Base-by-base conservation (phyloP, 1,140 invertebrate genomes). In the Bombus breviceps region DNA sequence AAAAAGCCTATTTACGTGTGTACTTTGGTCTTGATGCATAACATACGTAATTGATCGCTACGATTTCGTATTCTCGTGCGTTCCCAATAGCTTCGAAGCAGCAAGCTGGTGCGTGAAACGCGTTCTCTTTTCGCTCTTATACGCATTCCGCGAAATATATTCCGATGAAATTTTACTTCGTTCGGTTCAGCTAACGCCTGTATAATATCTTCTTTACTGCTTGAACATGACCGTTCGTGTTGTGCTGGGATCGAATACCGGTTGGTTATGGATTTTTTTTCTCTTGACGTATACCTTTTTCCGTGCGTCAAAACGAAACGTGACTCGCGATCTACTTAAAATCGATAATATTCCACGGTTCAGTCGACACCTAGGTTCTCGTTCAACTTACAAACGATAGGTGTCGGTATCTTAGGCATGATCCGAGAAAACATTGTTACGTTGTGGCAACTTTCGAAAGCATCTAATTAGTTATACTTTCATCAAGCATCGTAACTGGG, bases 391-490 rank as follows among this genome's bases (percentile, higher is more conserved):
- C n/a, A 9, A 64, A 43, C 43, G 68, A 72, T 62, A 43, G 10
- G 18, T n/a, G 66, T n/a, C 41, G 3, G 73, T 69, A 41, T 53
- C 81, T 69, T 64, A 32, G 8, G 43, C 39, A 6, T 53, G 64
- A 66, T 32, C 34, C 83, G 86, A 90, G 72, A 53, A 89, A 87
- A 87, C 88, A 62, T 71, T 87, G 81, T 86, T 88, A 84, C 88
- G 75, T 89, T 68, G 88, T 66, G 79, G 86, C 74, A 87, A 88
- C 86, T 90, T 90, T 90, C 89, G 89, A 90, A 90, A 90, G 72
- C 83, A 80, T 81, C 86, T 90, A 90, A 90, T 90, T 90, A 90
- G 89, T 90, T 90, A 88, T 88, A 90, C 89, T 90, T 90, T 90
- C 89, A 85, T 77, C 53, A 76, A 79, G 83, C 79, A 78, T 64